Conservation (phyloP, 2,888 invertebrate species). For the Agrenia bidenticulata region DNA sequence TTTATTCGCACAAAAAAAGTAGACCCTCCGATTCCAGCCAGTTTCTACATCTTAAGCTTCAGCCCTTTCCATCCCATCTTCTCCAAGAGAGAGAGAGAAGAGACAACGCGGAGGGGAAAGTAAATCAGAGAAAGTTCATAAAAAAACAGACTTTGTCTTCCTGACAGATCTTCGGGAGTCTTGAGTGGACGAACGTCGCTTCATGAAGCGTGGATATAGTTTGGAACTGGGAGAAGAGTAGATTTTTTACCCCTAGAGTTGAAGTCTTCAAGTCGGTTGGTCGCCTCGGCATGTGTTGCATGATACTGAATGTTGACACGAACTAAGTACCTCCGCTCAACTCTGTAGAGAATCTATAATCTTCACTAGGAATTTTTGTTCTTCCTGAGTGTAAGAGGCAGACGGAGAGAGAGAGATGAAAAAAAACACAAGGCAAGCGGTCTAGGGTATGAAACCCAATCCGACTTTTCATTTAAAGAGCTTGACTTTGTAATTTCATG, state of each 20-base stretch:
- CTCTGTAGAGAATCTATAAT: too few relatives aligned
- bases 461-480: constrained; percentile 41
- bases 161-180: too few relatives aligned
- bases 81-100: background rate
- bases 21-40: background rate
- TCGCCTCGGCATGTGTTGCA: too few relatives aligned
- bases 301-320: constrained; percentile 9
- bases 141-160: background rate
- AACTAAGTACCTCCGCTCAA: background rate
- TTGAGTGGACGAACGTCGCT: too few relatives aligned
- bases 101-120: constrained; percentile 3
- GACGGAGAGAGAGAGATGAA: background rate
- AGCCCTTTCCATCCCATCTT: background rate
- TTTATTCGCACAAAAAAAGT: constrained; percentile 3
- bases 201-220: too few relatives aligned
- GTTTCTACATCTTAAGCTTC: background rate
- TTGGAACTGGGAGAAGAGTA: too few relatives aligned
- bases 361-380: too few relatives aligned
- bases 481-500: constrained; percentile 38
- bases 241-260: too few relatives aligned
- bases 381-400: too few relatives aligned
- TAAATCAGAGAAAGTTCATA: constrained; percentile 5
- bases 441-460: constrained; percentile 21
- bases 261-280: too few relatives aligned
- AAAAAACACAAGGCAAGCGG: background rate